Evolutionary conservation across 2,888 invertebrate genomes (phyloP).

Genomic region (Aphodius granarius): DNA sequence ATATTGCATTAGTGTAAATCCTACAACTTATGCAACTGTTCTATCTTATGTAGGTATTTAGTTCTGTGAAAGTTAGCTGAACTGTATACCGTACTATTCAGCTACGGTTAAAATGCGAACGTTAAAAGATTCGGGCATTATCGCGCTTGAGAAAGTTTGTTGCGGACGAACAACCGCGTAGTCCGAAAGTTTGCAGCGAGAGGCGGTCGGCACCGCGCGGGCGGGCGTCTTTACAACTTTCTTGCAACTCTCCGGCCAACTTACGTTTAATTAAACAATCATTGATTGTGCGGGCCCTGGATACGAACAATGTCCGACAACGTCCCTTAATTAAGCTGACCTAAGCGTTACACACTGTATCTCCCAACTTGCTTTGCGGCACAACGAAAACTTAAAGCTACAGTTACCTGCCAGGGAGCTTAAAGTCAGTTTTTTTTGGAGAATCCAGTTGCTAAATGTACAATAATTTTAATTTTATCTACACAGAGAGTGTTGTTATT

Average conservation of each 20-base stretch:
- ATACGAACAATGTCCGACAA: not conserved
- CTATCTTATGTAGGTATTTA: not conserved
- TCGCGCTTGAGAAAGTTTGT: not conserved
- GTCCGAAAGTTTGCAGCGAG: not conserved
- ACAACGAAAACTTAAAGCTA: not conserved
- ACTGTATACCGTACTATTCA: not conserved
- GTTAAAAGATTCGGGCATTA: not conserved
- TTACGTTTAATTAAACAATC: conserved; percentile 14
- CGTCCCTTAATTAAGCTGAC: not conserved
- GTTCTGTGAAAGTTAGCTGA: not conserved
- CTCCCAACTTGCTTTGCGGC: not conserved
- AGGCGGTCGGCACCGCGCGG: not conserved
- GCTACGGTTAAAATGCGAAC: not conserved
- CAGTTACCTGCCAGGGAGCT: no score
- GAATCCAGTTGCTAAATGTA: no score
- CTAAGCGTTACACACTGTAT: not conserved
- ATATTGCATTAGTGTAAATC: no score
- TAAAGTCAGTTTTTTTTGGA: no score
- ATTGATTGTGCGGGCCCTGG: not conserved
- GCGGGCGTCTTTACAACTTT: not conserved
- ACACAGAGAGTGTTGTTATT: no score
- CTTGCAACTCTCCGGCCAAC: not conserved
- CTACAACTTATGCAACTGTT: not conserved
- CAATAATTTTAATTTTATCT: no score
- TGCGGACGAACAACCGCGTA: not conserved